Base-by-base conservation (phyloP, 2,888 invertebrate species). In the Andrena haemorrhoa region DNA sequence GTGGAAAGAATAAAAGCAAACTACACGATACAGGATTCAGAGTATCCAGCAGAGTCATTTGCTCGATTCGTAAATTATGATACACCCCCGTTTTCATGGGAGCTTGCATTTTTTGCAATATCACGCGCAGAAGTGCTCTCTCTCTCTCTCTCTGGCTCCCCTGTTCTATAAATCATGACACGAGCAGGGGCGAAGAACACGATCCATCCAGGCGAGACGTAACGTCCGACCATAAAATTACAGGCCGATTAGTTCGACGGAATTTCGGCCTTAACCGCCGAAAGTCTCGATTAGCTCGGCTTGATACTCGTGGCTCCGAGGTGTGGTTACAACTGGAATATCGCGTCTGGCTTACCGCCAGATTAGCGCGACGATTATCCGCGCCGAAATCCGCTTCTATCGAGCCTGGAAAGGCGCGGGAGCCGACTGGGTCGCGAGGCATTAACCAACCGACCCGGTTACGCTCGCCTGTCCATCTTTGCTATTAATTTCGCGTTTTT, bases 301-400 rank as follows among this genome's bases (percentile, higher is more conserved):
- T 60, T 61, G 85, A 84, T 76, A 76, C 51, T 20, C 60, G 73
- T 41, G 56, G 65, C 61, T 58, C 23, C 41, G 65, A 68, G 58
- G 53, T 79, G 82, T 75, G 75, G 80, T 75, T 82, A 79, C 78
- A 79, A 84, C 68, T 75, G 78, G 82, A 69, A 84, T 85, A 84
- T 83, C 78, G 83, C 80, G 71, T 79, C 84, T 89, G 85, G 87
- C 86, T 89, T 84, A 80, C 72, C 76, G 86, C 85, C 87, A 89
- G 87, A 89, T 88, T 87, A 88, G 79, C 77, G 77, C 58, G 58
- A 49, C 80, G 89, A 87, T 88, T 89, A 89, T 89, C 84, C 79
- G 74, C 75, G 75, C 47, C 73, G 82, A 82, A 84, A 73, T 47
- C 75, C 65, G 69, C 58, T 78, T n/a, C 78, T 71, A 84, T 85